Base-by-base conservation (phyloP, 2,888 invertebrate genomes). In the Hyposoter dolosus region DNA sequence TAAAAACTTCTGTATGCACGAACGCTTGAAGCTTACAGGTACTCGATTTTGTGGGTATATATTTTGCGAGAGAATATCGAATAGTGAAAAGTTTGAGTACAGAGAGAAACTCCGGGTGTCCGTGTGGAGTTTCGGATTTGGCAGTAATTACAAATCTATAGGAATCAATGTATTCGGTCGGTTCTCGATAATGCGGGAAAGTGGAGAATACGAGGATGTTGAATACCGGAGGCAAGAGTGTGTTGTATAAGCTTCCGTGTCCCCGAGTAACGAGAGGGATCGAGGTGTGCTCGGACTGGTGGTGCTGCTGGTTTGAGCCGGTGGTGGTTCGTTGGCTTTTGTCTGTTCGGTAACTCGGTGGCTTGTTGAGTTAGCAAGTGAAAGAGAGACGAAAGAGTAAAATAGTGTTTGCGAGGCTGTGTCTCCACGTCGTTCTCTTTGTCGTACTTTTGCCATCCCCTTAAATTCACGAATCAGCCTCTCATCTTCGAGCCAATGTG, bases 91-190 rank as follows among this genome's bases (percentile, higher is more conserved):
- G 60, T 60, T 60, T 60, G 5, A 60, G 28, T 23, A 15, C 6
- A 7, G 43, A n/a, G 4, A 40, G 12, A 19, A 35, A 23, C 23
- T 45, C 45, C 0, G 28, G 12, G 28, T 47, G 40, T 72, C 9
- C 5, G 0, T 2, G 35, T 85, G 87, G 84, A 89, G 86, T 87
- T 88, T 82, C 84, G 89, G 88, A 90, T 92, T 90, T 88, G 87
- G 88, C 90, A 89, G 90, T 92, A 91, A 92, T 91, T 89, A 90
- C 90, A 89, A 92, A 91, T 92, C 90, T 89, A 89, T 87, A 88
- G 88, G 88, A 90, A 90, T 90, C 89, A 90, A 87, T 88, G 89
- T 89, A 89, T 91, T 90, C 83, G 87, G 86, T 75, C 47, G 71
- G 45, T 47, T 17, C 75, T 88, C 91, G 90, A 92, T 91, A 91